These are phyloP conservation scores for Bhutanitis thaidina DNA, from an alignment of 2,888 invertebrate genomes.

Conservation along the genomic window DNA sequence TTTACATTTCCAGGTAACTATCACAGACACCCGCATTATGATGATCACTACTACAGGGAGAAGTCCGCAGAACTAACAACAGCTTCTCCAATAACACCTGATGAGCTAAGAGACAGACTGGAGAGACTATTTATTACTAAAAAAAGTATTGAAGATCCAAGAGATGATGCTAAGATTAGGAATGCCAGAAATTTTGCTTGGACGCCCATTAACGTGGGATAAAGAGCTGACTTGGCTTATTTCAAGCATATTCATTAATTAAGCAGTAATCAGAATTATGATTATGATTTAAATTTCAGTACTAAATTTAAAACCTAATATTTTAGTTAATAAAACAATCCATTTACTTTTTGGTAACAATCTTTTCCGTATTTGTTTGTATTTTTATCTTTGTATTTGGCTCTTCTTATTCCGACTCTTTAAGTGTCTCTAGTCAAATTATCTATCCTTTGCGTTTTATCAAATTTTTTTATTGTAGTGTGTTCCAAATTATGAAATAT, in stretches of 20 bases:
- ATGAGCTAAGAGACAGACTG: slow-evolving; percentile 73
- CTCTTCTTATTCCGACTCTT: no score
- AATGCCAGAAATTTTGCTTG: slow-evolving; percentile 65
- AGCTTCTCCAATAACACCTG: slow-evolving; percentile 68
- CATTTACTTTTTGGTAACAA: no score
- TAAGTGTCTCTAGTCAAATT: no score
- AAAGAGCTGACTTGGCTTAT: background rate
- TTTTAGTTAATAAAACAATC: no score
- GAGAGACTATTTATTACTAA: slow-evolving; percentile 72
- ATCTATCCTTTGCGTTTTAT: no score
- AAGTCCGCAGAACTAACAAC: slow-evolving; percentile 57
- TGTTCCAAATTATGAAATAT: background rate
- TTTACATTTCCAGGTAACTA: slow-evolving; percentile 48
- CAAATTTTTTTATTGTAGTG: no score
- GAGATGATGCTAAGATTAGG: slow-evolving; percentile 54
- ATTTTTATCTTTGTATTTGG: no score
- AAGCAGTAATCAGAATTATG: background rate
- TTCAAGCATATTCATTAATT: background rate
- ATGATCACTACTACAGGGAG: slow-evolving; percentile 57
- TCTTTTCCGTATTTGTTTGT: no score
- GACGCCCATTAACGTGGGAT: slow-evolving; percentile 61
- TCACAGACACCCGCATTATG: slow-evolving; percentile 50
- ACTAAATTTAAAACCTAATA: no score
- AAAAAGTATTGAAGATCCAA: slow-evolving; percentile 44
- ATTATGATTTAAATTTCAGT: no score